These are phyloP conservation scores for Calvadosia cruxmelitensis DNA, from an alignment of 30 jellyfish, hydroid and myxozoan species.

Conservation along the genomic window DNA sequence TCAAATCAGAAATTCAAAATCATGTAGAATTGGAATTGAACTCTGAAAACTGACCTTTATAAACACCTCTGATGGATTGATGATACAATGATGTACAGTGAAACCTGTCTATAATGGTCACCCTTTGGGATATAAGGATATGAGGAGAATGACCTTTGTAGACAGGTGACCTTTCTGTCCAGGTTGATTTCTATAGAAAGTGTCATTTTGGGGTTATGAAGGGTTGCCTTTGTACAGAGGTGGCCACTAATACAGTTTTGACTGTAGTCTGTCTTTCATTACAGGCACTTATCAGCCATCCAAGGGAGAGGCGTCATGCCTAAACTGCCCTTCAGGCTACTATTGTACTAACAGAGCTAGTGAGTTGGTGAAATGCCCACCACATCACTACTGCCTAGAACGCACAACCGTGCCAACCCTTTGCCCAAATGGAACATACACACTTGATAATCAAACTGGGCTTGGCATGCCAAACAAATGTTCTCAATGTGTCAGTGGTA, in stretches of 20 bases:
- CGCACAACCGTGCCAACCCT: conserved; percentile 56
- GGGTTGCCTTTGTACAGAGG: too few relatives aligned
- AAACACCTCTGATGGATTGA: too few relatives aligned
- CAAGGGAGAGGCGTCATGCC: conserved; percentile 36
- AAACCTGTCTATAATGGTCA: too few relatives aligned
- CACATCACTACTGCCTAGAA: conserved; percentile 62
- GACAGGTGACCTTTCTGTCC: too few relatives aligned
- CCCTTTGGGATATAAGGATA: too few relatives aligned
- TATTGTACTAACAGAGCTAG: conserved; percentile 70
- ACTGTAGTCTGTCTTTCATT: background rate
- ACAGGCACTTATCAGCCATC: conserved; percentile 84
- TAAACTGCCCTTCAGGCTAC: conserved; percentile 90
- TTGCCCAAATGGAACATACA: conserved; percentile 97
- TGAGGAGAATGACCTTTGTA: too few relatives aligned
- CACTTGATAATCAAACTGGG: conserved; percentile 72
- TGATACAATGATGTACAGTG: too few relatives aligned
- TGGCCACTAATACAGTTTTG: background rate
- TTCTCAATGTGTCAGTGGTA: conserved; percentile 64
- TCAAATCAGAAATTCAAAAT: too few relatives aligned
- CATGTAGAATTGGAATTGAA: too few relatives aligned
- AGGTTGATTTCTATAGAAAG: too few relatives aligned
- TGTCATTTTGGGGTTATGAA: too few relatives aligned
- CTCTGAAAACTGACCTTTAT: too few relatives aligned
- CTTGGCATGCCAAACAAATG: conserved; percentile 60
- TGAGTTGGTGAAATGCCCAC: conserved; percentile 74